These are phyloP conservation scores for Podotricha telesiphe DNA, from an alignment of 2,888 invertebrate genomes.

Conservation along the genomic window DNA sequence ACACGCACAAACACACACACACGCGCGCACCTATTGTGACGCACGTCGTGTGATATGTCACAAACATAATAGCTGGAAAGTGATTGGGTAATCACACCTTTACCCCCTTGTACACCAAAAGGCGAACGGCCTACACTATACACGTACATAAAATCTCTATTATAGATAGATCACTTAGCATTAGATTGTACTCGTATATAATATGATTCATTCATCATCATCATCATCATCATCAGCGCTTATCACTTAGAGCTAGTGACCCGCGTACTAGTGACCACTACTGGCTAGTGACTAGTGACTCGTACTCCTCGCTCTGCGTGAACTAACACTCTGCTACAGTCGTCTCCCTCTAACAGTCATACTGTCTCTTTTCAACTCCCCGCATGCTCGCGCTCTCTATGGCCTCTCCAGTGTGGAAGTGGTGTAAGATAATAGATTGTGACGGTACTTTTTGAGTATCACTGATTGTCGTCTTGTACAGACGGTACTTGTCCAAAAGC, in stretches of 20 bases:
- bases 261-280: background rate
- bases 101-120: too few species aligned
- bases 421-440: background rate
- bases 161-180: background rate
- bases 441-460: too few species aligned
- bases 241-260: background rate
- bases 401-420: background rate
- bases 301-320: background rate
- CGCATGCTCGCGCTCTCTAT: background rate
- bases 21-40: background rate
- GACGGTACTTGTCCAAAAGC: too few species aligned
- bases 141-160: background rate
- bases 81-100: too few species aligned
- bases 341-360: background rate
- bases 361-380: background rate
- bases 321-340: background rate
- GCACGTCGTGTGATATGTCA: too few species aligned
- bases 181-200: background rate
- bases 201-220: slow-evolving; percentile 5
- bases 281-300: background rate
- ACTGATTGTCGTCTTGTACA: too few species aligned
- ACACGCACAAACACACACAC: background rate
- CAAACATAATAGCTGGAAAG: too few species aligned
- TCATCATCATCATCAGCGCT: slow-evolving; percentile 13
- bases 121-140: background rate